Conservation (phyloP, 2,797 vertebrate genomes). For the Cossypha niveicapilla region DNA sequence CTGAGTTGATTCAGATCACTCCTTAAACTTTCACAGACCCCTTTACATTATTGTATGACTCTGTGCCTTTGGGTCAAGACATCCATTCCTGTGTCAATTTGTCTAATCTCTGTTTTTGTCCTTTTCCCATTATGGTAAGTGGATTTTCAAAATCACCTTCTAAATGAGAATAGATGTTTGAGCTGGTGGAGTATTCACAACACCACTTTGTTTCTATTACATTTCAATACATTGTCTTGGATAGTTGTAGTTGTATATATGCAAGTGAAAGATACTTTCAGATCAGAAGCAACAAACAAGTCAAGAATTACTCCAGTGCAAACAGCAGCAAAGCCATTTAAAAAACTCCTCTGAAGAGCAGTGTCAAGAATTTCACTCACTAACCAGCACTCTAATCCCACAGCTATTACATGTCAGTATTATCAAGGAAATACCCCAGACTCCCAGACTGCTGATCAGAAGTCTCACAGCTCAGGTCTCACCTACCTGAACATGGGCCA, state of each 20-base stretch:
- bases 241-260: background rate
- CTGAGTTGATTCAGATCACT: background rate
- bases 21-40: background rate
- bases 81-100: background rate
- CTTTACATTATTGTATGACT: background rate
- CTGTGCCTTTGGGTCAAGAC: background rate
- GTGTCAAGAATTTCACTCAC: background rate
- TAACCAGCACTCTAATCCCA: background rate
- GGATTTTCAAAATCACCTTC: background rate
- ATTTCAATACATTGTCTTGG: background rate
- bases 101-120: background rate
- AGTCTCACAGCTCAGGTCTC: background rate
- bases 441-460: background rate
- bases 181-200: slow-evolving; percentile 26
- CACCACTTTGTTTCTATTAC: slow-evolving; percentile 35
- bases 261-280: slow-evolving; percentile 1
- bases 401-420: background rate
- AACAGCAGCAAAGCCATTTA: background rate
- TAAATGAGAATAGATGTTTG: background rate
- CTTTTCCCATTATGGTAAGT: background rate
- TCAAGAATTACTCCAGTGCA: background rate
- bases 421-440: background rate
- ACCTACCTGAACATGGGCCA: background rate
- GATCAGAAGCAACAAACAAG: background rate
- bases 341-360: background rate